Evolutionary conservation across 2,113 vertebrate species (phyloP), one percentile per base, ranked within the genome.

Genomic region (Saguinus midas): DNA sequence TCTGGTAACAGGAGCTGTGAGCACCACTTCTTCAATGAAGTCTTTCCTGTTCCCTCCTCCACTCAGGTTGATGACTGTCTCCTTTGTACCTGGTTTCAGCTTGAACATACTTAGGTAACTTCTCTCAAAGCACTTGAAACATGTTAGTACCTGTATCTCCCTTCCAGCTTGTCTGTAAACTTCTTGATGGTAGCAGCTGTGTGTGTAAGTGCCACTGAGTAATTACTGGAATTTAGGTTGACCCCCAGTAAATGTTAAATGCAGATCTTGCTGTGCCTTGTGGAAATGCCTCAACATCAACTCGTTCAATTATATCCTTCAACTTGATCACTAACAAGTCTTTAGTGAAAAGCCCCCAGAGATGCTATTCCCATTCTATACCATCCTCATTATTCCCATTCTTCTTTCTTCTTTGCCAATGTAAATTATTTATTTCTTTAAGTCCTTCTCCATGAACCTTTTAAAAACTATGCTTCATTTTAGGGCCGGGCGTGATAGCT

Each of bases 351-450:
- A 94, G 55, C 27, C 27, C 50, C 18, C 35, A 27, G 23, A 80
- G 61, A 55, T 12, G 16, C 57, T 73, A 2, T 40, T 43, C 29
- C 17, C 6, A 32, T 64, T 32, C 25, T 81, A 35, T 72, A 40
- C n/a, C 21, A 78, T 9, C 23, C 25, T 50, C 5, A 21, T 58
- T 12, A 32, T 64, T 76, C 43, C 25, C 45, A 18, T 61, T 85
- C 45, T 82, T 87, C 45, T 66, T 90, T 76, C 43, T 66, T 79
- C 32, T 83, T n/a, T 76, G 35, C 32, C 35, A 79, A 1, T n/a
- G 66, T 85, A 64, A 6, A 78, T 75, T 66, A 45, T 80, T 92
- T 90, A 55, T 93, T 91, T 94, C 21, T 90, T 90, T 45, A 94
- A 40, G 61, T 61, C 32, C 20, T 84, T 76, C 29, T 45, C 29